Conservation (phyloP, 2,888 invertebrate species). For the Dysmachus trigonus region DNA sequence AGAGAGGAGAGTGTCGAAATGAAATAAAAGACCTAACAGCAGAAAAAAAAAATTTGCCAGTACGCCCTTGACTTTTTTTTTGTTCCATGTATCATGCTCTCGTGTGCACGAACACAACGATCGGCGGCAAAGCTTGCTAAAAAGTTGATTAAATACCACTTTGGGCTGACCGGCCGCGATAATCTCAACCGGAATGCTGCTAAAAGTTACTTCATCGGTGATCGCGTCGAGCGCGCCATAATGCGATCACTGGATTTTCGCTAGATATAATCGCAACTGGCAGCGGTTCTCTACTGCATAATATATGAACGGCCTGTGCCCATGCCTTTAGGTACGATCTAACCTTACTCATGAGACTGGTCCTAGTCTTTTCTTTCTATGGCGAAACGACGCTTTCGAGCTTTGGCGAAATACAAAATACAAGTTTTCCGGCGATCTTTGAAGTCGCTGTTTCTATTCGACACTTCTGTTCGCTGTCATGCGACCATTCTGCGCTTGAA, state of each 20-base stretch:
- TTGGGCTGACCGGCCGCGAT: conserved; percentile 32
- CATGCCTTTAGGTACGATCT: conserved; percentile 13
- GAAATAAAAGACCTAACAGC: conserved; percentile 13
- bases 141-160: conserved; percentile 35
- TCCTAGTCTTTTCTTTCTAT: conserved; percentile 21
- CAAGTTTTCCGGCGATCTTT: conserved; percentile 23
- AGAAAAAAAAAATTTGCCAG: background rate
- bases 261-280: background rate
- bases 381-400: background rate
- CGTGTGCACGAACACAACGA: conserved; percentile 7
- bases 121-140: conserved; percentile 20
- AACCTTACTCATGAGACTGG: background rate
- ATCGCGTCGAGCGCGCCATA: background rate
- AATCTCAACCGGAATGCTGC: conserved; percentile 38
- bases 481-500: background rate
- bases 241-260: background rate
- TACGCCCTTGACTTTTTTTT: conserved; percentile 34
- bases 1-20: background rate
- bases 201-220: conserved; percentile 32
- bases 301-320: background rate
- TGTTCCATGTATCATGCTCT: conserved; percentile 14
- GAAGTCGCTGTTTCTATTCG: background rate
- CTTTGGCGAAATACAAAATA: conserved; percentile 19
- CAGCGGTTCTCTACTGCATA: background rate
- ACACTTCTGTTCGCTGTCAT: background rate